Conservation (phyloP, 2,113 vertebrate species). For the Brienomyrus brachyistius region DNA sequence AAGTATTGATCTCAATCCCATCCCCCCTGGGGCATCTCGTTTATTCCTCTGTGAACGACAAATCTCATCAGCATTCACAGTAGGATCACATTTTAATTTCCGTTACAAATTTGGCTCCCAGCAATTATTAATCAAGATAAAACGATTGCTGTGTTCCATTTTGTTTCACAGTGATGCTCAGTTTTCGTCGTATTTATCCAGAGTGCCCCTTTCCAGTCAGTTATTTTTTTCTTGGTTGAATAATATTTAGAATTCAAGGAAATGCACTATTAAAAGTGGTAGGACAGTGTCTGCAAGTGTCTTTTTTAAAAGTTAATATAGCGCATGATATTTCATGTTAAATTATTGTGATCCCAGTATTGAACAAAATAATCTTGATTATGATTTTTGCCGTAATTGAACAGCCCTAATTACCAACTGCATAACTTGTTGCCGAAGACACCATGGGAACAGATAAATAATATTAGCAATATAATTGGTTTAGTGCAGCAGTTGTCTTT, state of each 20-base stretch:
- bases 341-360: not conserved
- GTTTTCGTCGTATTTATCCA: not conserved
- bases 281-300: not conserved
- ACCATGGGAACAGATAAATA: slow-evolving; percentile 11
- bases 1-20: not conserved
- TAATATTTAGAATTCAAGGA: not conserved
- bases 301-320: no score
- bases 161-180: not conserved
- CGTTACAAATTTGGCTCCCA: not conserved
- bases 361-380: not conserved
- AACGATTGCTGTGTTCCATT: not conserved
- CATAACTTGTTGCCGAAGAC: not conserved
- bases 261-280: not conserved
- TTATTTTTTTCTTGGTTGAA: not conserved
- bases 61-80: not conserved
- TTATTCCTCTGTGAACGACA: not conserved
- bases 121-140: not conserved
- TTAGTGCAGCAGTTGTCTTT: not conserved
- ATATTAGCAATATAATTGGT: not conserved
- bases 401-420: not conserved
- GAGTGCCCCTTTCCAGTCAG: not conserved
- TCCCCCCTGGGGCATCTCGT: not conserved
- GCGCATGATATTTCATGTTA: not conserved
- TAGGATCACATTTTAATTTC: not conserved
- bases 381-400: not conserved